Evolutionary conservation across 2,888 invertebrate species (phyloP).

Genomic region (Thymelicus acteon): DNA sequence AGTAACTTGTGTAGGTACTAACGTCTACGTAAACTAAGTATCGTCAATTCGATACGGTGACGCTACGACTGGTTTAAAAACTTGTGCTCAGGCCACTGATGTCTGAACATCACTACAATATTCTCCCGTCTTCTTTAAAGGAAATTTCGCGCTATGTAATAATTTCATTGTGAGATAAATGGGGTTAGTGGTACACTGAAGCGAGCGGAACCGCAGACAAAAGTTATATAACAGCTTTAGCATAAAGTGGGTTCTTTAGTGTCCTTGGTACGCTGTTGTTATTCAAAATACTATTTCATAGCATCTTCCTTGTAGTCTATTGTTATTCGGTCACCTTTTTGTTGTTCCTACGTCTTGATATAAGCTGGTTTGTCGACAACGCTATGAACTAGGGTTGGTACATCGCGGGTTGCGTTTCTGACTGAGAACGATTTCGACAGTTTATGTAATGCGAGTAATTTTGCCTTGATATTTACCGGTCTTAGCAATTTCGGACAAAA

Average conservation of each 20-base stretch:
- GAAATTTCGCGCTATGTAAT: constrained; percentile 13
- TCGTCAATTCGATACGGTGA: too few relatives aligned
- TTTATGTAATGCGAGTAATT: too few relatives aligned
- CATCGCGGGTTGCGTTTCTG: too few relatives aligned
- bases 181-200: constrained; percentile 22
- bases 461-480: too few relatives aligned
- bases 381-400: not conserved
- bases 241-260: constrained; percentile 20
- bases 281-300: not conserved
- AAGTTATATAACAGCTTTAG: constrained; percentile 21
- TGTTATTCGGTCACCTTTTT: not conserved
- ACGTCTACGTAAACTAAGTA: too few relatives aligned
- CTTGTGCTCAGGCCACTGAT: too few relatives aligned
- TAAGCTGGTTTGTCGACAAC: not conserved
- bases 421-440: too few relatives aligned
- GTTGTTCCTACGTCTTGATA: not conserved
- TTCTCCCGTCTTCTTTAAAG: constrained; percentile 7
- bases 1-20: too few relatives aligned
- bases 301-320: not conserved
- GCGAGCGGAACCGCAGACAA: constrained; percentile 21
- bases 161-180: constrained; percentile 29
- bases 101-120: constrained; percentile 1
- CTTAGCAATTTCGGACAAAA: too few relatives aligned
- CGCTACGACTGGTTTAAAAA: too few relatives aligned
- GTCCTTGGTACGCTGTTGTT: not conserved